Evolutionary conservation across 2,797 vertebrate genomes (phyloP).

Genomic region (Alcedo atthis): DNA sequence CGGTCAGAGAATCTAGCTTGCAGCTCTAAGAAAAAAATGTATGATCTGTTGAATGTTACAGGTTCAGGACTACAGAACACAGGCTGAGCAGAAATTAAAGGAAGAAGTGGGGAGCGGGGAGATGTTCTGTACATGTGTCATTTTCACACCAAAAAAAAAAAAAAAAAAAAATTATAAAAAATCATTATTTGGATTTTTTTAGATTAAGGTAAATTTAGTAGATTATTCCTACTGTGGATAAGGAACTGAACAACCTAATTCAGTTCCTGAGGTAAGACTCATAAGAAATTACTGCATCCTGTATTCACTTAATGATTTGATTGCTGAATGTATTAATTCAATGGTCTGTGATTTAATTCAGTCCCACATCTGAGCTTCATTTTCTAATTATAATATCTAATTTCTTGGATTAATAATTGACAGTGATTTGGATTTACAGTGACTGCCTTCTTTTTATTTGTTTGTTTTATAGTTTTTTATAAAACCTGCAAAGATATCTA

Average conservation of each 20-base stretch:
- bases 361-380: not conserved
- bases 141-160: not conserved
- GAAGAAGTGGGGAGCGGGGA: not conserved
- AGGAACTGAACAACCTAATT: not conserved
- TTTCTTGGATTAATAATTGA: not conserved
- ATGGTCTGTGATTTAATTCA: not conserved
- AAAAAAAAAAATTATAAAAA: not conserved
- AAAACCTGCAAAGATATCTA: not conserved
- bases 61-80: rapidly evolving
- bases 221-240: not conserved
- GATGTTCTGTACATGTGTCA: not conserved
- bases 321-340: not conserved
- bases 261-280: not conserved
- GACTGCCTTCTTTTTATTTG: not conserved
- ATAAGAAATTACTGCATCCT: not conserved
- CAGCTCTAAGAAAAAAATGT: not conserved
- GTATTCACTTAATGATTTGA: not conserved
- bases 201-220: not conserved
- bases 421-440: not conserved
- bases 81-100: not conserved
- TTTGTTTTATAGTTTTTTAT: not conserved
- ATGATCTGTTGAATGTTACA: not conserved
- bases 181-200: not conserved
- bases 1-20: not conserved
- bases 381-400: not conserved